Percentiles rank a stretch among this genome's conserved stretches.
Evolutionary conservation across 2,888 invertebrate species (phyloP).

Genomic region (Dugesia japonica): DNA sequence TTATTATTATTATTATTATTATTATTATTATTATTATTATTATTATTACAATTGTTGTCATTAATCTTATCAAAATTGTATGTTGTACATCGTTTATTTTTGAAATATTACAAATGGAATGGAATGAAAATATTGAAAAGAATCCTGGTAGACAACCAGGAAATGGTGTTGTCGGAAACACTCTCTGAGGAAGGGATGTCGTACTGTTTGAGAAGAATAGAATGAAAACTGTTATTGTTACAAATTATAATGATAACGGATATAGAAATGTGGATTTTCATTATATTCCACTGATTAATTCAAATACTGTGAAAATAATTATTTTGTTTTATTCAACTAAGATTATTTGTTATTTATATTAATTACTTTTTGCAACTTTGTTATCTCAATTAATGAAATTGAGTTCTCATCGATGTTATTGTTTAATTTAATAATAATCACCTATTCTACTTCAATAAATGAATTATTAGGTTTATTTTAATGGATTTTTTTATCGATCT

Average conservation of each 20-base stretch:
- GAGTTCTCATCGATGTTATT: too few species aligned
- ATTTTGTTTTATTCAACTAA: not conserved
- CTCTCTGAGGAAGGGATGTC: slow-evolving; percentile 9
- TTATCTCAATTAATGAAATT: too few species aligned
- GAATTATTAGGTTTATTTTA: too few species aligned
- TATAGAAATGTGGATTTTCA: slow-evolving; percentile 8
- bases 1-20: not conserved
- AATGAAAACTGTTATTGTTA: slow-evolving; percentile 15
- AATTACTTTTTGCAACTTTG: too few species aligned
- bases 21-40: not conserved
- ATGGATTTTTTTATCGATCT: too few species aligned
- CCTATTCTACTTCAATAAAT: too few species aligned
- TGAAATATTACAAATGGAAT: too few species aligned
- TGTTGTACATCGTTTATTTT: not conserved
- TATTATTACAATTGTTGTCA: not conserved
- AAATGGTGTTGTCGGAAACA: slow-evolving; percentile 5
- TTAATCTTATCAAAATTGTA: not conserved
- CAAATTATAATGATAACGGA: slow-evolving; percentile 6
- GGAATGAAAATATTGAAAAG: not conserved
- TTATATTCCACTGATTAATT: not conserved
- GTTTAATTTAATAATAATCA: too few species aligned
- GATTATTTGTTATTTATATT: too few species aligned
- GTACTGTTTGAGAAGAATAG: not conserved
- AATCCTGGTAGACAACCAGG: slow-evolving; percentile 9
- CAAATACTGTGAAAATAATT: slow-evolving; percentile 2